Conservation (phyloP, 2,797 vertebrate genomes). For the Australoheros facetus region DNA sequence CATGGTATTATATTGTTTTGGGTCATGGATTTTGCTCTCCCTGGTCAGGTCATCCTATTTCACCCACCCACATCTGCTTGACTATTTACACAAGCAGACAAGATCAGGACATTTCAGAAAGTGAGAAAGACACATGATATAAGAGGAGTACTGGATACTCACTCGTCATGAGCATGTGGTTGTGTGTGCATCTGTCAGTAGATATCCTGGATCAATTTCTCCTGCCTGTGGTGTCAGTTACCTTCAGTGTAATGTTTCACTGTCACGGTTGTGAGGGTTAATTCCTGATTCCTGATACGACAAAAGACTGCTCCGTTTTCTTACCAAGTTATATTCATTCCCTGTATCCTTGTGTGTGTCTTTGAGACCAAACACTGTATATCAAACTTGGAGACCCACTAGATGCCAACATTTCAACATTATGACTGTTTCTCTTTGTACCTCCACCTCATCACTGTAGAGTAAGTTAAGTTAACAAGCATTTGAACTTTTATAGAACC, state of each 20-base stretch:
- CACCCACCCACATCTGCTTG: constrained; percentile 22
- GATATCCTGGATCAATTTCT: constrained; percentile 65
- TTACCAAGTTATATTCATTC: constrained; percentile 1
- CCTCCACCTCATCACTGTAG: not conserved
- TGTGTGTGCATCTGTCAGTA: constrained; percentile 32
- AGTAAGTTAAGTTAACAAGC: not conserved
- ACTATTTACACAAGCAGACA: constrained; percentile 52
- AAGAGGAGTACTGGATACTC: constrained; percentile 35
- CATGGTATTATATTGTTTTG: not conserved
- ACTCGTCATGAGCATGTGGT: constrained; percentile 4
- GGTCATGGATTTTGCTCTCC: constrained; percentile 45
- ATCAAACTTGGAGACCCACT: constrained; percentile 10
- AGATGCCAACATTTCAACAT: not conserved
- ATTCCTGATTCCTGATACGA: constrained; percentile 60
- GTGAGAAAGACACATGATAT: constrained; percentile 35
- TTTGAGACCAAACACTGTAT: constrained; percentile 10
- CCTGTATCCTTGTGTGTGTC: constrained; percentile 3
- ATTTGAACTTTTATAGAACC: not conserved
- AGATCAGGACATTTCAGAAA: constrained; percentile 26
- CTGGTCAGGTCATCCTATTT: not conserved
- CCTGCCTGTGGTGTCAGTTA: constrained; percentile 56
- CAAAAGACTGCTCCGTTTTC: constrained; percentile 44
- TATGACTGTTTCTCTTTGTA: not conserved
- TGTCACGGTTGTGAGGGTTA: constrained; percentile 49
- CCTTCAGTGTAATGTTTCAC: constrained; percentile 67